These are phyloP conservation scores for Paralinhomoeus sp. DNA, from an alignment of 2,888 invertebrate species.

Conservation along the genomic window DNA sequence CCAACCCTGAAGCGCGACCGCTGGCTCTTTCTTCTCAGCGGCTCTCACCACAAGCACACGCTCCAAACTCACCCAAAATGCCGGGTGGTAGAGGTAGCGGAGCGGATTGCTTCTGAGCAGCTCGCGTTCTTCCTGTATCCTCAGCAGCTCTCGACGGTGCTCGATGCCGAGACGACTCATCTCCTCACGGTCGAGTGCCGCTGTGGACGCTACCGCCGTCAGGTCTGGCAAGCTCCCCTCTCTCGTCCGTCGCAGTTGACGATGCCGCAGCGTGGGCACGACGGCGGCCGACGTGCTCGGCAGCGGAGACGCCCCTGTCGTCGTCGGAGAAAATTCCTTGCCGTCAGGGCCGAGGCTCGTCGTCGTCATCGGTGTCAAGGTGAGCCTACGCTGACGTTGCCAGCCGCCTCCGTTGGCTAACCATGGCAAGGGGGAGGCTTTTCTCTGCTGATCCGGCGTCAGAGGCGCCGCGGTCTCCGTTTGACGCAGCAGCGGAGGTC, in stretches of 20 bases:
- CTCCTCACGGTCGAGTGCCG: constrained; percentile 77
- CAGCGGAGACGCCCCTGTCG: too few species aligned
- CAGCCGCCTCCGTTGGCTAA: too few species aligned
- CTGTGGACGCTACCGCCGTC: constrained; percentile 30
- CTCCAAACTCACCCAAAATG: constrained; percentile 60
- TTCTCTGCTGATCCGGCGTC: constrained; percentile 5
- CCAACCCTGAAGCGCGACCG: too few species aligned
- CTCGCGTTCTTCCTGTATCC: constrained; percentile 69
- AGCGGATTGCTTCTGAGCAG: constrained; percentile 77
- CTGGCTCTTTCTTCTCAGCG: too few species aligned
- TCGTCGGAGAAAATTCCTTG: too few species aligned
- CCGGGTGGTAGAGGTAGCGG: constrained; percentile 82
- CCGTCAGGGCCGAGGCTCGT: too few species aligned
- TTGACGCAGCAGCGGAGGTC: constrained; percentile 8
- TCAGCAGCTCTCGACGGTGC: constrained; percentile 72
- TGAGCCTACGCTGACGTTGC: too few species aligned
- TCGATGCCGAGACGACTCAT: constrained; percentile 77
- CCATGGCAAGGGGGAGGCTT: constrained; percentile 4
- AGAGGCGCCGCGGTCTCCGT: constrained; percentile 8
- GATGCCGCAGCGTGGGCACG: too few species aligned
- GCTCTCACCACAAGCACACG: too few species aligned
- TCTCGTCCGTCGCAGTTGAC: too few species aligned
- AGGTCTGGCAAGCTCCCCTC: neutral
- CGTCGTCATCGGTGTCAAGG: too few species aligned
- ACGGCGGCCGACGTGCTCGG: too few species aligned